Percentiles rank a stretch among this genome's conserved stretches.
Conservation (phyloP, 1,140 invertebrate genomes). For the Delia radicum region DNA sequence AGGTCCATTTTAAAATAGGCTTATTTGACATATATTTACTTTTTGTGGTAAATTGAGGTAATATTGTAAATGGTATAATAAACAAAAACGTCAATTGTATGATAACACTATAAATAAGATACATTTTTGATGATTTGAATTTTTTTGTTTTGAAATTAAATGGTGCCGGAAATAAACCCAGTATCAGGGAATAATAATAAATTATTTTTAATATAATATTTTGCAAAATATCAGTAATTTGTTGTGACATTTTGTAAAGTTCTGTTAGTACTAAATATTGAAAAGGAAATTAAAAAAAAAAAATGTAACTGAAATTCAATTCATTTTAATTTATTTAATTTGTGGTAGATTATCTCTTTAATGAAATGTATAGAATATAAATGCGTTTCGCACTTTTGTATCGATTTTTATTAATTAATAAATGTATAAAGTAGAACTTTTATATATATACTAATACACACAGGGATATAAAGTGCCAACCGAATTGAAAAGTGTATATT, state of each 20-base stretch:
- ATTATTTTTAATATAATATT: not conserved
- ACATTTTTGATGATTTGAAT: not conserved
- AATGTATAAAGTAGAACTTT: too few species aligned
- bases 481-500: too few species aligned
- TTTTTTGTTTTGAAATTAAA: not conserved
- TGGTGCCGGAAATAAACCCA: not conserved
- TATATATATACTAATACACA: too few species aligned
- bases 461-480: too few species aligned
- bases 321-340: too few species aligned
- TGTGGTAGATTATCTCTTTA: too few species aligned
- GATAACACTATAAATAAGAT: not conserved
- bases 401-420: too few species aligned
- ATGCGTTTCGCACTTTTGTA: too few species aligned
- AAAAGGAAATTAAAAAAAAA: too few species aligned
- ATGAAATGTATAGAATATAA: too few species aligned
- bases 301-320: too few species aligned
- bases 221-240: not conserved
- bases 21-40: not conserved
- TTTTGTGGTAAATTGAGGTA: not conserved
- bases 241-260: not conserved
- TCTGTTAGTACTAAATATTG: too few species aligned
- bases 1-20: not conserved
- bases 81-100: not conserved
- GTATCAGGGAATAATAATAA: not conserved
- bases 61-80: not conserved